Base-by-base conservation (phyloP, 2,113 vertebrate genomes). In the Orientallactaga bullata region DNA sequence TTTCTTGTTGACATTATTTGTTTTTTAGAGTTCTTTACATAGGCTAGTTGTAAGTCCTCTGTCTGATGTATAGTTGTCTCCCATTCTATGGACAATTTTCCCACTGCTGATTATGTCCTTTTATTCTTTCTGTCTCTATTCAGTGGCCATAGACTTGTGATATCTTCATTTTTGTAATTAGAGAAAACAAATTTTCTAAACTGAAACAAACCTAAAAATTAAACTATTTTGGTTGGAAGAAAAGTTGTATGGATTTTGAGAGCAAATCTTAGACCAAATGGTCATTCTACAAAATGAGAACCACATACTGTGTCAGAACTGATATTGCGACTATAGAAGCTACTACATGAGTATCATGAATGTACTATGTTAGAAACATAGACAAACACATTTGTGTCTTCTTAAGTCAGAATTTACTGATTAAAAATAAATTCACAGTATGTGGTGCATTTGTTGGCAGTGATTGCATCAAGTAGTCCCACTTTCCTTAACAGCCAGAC, bases 111-210 rank as follows among this genome's bases (percentile, higher is more conserved):
- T 39, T 30, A 65, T 65, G 18, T 30, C 28, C 60, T 37, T 9
- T 69, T 80, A 78, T 72, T 69, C 16, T 51, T 82, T 92, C 37
- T 77, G 23, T 76, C 18, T 6, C 15, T 91, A 91, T 6, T 23
- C 16, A 88, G n/a, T 87, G 20, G 2, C 58, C 42, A 81, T 10
- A 69, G 32, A 87, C 47, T 12, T n/a, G 78, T 30, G 18, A 76
- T 79, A 68, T 51, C 16, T 0, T 26, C 28, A 32, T 71, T 55
- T 88, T 78, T 92, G 35, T 68, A 72, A n/a, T 37, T 47, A 93
- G 39, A 60, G 37, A 92, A 92, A 80, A 82, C 21, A 63, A 39
- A 35, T 32, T 66, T 93, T 85, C 39, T 88, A 28, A 91, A 42
- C 12, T 80, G 5, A 74, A 47, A 47, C 69, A 86, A 87, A 94